Percentiles rank a stretch among this genome's conserved stretches.
Evolutionary conservation across 2,113 vertebrate species (phyloP).

Genomic region (Rissa tridactyla): DNA sequence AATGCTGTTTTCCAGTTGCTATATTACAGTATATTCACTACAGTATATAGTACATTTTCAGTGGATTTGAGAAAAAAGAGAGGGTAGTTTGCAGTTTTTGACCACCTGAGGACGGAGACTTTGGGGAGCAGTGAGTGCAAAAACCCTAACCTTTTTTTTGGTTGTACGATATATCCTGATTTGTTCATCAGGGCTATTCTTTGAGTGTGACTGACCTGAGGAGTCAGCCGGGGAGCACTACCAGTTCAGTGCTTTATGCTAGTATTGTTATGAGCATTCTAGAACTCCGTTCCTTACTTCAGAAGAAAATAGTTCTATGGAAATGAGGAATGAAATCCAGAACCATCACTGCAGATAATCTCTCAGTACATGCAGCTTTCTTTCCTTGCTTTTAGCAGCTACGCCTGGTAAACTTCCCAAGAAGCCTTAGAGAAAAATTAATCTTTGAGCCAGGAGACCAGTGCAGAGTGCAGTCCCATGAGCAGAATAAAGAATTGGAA

Average conservation of each 20-base stretch:
- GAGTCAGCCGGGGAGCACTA: neutral
- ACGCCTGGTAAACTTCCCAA: neutral
- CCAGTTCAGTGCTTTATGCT: neutral
- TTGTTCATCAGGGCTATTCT: neutral
- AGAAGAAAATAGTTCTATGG: neutral
- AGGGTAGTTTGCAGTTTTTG: neutral
- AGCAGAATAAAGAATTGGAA: neutral
- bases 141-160: neutral
- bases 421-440: neutral
- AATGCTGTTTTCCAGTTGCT: neutral
- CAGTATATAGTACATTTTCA: rapidly evolving
- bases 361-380: neutral
- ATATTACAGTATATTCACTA: neutral
- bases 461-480: neutral
- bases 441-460: neutral
- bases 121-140: neutral
- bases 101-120: neutral
- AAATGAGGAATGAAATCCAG: neutral
- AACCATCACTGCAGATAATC: neutral
- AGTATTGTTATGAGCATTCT: neutral
- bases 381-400: neutral
- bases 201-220: neutral
- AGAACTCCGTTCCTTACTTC: neutral
- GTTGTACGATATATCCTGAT: rapidly evolving
- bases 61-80: neutral